Evolutionary conservation across 2,888 invertebrate genomes (phyloP), one percentile per base, ranked within the genome.

Genomic region (Cyrtodaria siliqua): DNA sequence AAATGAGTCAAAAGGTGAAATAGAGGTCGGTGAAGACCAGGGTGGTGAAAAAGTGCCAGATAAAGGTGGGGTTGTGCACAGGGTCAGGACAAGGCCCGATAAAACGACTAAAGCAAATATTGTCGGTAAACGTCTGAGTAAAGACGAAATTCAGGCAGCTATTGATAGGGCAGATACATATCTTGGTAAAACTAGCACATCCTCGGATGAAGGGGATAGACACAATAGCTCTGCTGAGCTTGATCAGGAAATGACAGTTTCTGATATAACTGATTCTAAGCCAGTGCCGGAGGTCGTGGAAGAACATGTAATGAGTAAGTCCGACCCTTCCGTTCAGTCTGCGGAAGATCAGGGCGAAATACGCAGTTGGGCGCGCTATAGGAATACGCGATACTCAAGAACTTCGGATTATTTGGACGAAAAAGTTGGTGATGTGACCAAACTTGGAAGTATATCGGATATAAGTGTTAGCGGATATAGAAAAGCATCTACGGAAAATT

Each of bases 131-230:
- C 68, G 89, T 29, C 59, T 90, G 9, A 88, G 89, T 75, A 82
- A 81, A 40, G 87, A 89, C 38, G 89, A 90, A 64, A 88, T 90
- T 47, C 85, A 88, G 60, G 85, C 85, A 44, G 88, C 90, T 12
- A 53, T 89, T 18, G 86, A 87, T 33, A 67, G 81, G 59, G 90
- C 90, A 9, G 89, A 90, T 60, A 74, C 79, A 12, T 90, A 90
- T 77, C 82, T 88, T 52, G 75, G 84, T 33, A 83, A 78, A 38
- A 63, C 80, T 2, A 70, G 67, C 42, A 72, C 69, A 0, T 67
- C 83, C 0, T 70, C 80, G 6, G 83, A 64, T n/a, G 87, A 87
- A 33, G 60, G 57, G 1, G 63, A 16, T 24, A 44, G 2, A 55
- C 66, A 52, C 83, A 85, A 56, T 53, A 81, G 33, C 33, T 69